These are phyloP conservation scores for Microctonus brassicae DNA, from an alignment of 2,888 invertebrate species.

Conservation along the genomic window DNA sequence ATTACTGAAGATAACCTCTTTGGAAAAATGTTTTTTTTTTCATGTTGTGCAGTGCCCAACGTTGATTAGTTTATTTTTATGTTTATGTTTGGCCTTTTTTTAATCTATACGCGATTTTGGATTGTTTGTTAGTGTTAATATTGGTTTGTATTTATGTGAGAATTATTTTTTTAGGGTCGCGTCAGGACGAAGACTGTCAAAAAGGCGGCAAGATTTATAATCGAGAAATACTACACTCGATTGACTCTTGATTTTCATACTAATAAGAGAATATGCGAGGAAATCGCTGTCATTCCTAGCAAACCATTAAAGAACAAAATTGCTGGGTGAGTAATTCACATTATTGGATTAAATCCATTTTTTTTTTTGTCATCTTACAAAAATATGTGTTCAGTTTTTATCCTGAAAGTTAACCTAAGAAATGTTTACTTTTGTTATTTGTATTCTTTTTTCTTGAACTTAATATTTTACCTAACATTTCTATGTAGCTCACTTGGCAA, in stretches of 20 bases:
- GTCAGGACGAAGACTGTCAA: conserved; percentile 99
- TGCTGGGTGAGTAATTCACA: conserved; percentile 83
- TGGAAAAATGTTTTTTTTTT: background rate
- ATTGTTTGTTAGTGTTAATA: background rate
- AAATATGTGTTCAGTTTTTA: too few species aligned
- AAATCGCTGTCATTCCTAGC: conserved; percentile 99
- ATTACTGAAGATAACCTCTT: background rate
- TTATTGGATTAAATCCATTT: too few species aligned
- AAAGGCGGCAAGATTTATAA: conserved; percentile 98
- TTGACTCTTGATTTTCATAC: conserved; percentile 98
- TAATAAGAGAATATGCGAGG: conserved; percentile 99
- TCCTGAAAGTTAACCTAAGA: too few species aligned
- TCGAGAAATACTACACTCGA: conserved; percentile 99
- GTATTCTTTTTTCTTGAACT: too few species aligned
- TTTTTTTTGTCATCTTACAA: too few species aligned
- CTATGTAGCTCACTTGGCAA: too few species aligned
- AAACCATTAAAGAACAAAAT: conserved; percentile 98
- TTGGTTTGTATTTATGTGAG: background rate
- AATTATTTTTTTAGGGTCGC: conserved; percentile 83
- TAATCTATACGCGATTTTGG: background rate
- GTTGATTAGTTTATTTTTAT: background rate
- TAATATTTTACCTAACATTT: too few species aligned
- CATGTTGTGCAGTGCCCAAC: background rate
- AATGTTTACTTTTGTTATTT: too few species aligned
- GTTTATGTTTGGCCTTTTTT: too few species aligned